Evolutionary conservation across 2,797 vertebrate genomes (phyloP), one percentile per base, ranked within the genome.

Genomic region (Gadopsis marmoratus): DNA sequence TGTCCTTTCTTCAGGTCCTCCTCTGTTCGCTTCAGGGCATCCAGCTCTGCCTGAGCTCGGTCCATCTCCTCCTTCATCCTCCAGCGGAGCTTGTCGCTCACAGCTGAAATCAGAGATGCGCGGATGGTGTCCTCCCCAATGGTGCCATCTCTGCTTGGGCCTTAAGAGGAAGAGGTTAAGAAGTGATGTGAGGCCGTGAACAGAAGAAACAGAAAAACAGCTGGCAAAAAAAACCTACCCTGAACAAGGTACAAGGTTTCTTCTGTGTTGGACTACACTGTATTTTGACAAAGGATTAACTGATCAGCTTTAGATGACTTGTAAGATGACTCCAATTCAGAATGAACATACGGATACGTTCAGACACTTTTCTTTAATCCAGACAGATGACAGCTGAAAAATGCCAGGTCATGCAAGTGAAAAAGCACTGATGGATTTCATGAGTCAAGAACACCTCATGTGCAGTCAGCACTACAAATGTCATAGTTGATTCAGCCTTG

Each of bases 41-140:
- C 98, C 83, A 99, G 96, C 86, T 99, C 98, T 0, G 98, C 98
- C 71, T 99, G 98, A 0, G 98, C 98, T 43, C 98, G 95, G 92
- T 99, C 98, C 97, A 99, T 99, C 91, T 99, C 98, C 86, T 99
- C 98, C 82, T 99, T 99, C 98, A 99, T 99, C 76, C 98, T 95
- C 98, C 98, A 99, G 80, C 98, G 96, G 78, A 99, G 93, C 81
- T 99, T 99, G 91, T 99, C 98, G 4, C 97, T 99, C 83, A 99
- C 98, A 0, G 98, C 98, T 0, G 98, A 99, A 83, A 99, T 98
- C 54, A 99, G 96, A 59, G 98, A 99, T 0, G 98, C 98, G 0
- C 98, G 96, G 83, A 99, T 99, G 59, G 97, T 99, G 91, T 99
- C 98, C 87, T 99, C 98, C 0, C 97, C 97, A 53, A 99, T 99